Conservation (phyloP, 2,797 vertebrate genomes). For the Myripristis jacobus region DNA sequence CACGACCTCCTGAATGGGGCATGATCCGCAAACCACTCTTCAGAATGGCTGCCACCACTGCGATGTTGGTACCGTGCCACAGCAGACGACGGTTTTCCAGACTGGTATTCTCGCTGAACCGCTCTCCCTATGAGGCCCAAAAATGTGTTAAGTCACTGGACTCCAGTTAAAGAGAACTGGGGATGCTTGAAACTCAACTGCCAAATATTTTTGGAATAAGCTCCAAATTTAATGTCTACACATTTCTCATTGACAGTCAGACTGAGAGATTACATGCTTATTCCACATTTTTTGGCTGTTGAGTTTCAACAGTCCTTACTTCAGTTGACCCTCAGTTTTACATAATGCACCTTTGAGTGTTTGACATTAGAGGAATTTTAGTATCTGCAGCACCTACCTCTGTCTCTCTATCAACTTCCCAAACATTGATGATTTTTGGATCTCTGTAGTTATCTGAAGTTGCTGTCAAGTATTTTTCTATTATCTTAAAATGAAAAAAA, state of each 20-base stretch:
- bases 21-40: slow-evolving; percentile 93
- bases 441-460: slow-evolving; percentile 60
- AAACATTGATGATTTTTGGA: slow-evolving; percentile 83
- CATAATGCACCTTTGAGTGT: background rate
- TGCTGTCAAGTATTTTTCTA: slow-evolving; percentile 83
- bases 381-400: slow-evolving; percentile 82
- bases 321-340: too few relatives aligned
- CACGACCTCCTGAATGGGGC: slow-evolving; percentile 91
- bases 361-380: background rate
- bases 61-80: slow-evolving; percentile 94
- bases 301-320: too few relatives aligned
- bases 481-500: slow-evolving; percentile 80
- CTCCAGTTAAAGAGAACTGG: too few relatives aligned
- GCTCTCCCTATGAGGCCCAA: slow-evolving; percentile 76
- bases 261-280: too few relatives aligned
- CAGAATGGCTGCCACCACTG: slow-evolving; percentile 91
- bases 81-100: slow-evolving; percentile 90
- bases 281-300: too few relatives aligned
- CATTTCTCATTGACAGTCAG: too few relatives aligned
- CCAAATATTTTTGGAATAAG: too few relatives aligned
- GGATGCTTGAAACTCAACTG: too few relatives aligned
- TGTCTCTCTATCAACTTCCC: slow-evolving; percentile 85
- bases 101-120: slow-evolving; percentile 80
- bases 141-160: slow-evolving; percentile 5
- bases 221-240: too few relatives aligned